phyloP scores from a whole-genome alignment of 1,140 invertebrate species.

The Megathymus violae region DNA sequence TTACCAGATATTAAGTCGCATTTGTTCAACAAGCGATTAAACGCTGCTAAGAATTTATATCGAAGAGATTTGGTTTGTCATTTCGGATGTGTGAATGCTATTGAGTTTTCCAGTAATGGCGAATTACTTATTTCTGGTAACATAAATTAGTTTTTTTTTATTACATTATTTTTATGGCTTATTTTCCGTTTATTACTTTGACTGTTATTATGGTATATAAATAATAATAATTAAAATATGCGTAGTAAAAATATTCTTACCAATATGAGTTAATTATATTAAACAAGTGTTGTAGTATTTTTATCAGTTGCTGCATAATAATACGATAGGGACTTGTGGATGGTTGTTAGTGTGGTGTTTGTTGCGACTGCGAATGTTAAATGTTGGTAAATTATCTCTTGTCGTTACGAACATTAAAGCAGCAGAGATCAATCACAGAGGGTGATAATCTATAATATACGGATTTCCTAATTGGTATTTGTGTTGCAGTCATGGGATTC shows the following conservation, averaged over 20 bases:
- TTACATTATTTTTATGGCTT: not conserved
- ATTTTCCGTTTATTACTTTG: not conserved
- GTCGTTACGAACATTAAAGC: too few species aligned
- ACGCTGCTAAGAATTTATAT: constrained; percentile 89
- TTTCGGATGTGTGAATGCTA: constrained; percentile 98
- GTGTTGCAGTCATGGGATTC: too few species aligned
- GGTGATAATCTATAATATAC: too few species aligned
- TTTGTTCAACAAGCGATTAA: constrained; percentile 86
- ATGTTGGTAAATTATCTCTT: not conserved
- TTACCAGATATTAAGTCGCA: constrained; percentile 66
- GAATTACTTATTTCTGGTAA: constrained; percentile 94
- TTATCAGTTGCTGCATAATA: constrained; percentile 18
- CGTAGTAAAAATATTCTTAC: constrained; percentile 4
- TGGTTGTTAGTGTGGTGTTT: not conserved
- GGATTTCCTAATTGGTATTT: too few species aligned
- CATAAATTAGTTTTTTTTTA: constrained; percentile 26
- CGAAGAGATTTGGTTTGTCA: constrained; percentile 94
- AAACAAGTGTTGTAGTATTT: not conserved
- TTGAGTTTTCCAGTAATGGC: constrained; percentile 96
- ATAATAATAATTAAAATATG: not conserved
- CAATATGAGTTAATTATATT: constrained; percentile 14
- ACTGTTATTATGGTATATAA: not conserved
- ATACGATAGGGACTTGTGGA: not conserved
- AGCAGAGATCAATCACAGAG: too few species aligned
- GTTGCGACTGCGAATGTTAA: not conserved